A percentile compares a stretch with the other conserved stretches of the same genome.
Conservation (phyloP, 2,888 invertebrate genomes). For the Temnothorax ravouxi region DNA sequence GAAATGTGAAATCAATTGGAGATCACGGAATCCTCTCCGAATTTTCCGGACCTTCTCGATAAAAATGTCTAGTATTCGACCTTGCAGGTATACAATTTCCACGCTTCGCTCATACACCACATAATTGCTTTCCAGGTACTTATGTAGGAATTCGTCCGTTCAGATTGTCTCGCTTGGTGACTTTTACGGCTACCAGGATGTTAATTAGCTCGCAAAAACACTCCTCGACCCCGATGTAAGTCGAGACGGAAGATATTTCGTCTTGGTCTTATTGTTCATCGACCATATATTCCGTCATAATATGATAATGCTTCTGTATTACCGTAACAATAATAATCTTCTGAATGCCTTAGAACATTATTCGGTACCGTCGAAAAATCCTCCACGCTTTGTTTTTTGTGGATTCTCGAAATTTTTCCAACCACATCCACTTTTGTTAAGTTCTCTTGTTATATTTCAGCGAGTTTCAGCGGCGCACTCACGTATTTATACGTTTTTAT, state of each 20-base stretch:
- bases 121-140: constrained; percentile 39
- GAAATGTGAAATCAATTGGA: neutral
- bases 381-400: neutral
- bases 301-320: constrained; percentile 23
- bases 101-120: constrained; percentile 25
- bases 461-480: neutral
- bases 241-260: constrained; percentile 18
- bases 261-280: constrained; percentile 36
- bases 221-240: constrained; percentile 30
- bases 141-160: constrained; percentile 35
- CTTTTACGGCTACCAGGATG: constrained; percentile 49
- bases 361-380: neutral
- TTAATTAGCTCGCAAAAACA: constrained; percentile 34
- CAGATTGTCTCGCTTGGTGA: constrained; percentile 45
- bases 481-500: neutral
- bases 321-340: constrained; percentile 2
- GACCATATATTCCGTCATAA: constrained; percentile 37
- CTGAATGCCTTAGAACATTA: neutral
- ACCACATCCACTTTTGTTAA: neutral
- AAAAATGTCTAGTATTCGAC: constrained; percentile 19
- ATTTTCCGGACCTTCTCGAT: neutral
- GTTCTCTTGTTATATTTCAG: neutral
- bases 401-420: neutral
- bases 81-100: constrained; percentile 22
- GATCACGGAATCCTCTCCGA: neutral